Evolutionary conservation across 2,888 invertebrate species (phyloP).

Genomic region (Acleris sparsana): DNA sequence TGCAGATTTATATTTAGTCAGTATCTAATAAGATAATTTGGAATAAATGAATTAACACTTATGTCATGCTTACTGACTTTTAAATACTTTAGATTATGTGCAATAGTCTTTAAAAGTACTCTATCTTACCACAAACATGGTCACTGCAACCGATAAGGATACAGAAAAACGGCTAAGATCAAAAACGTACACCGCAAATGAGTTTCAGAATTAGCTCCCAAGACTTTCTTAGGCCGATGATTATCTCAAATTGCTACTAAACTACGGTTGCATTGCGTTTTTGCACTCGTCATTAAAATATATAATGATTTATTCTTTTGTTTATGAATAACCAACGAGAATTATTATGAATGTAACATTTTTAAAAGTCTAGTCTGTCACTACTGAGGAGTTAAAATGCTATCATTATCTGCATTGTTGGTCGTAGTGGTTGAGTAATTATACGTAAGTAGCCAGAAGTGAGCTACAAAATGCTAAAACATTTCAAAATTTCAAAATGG

Average conservation of each 20-base stretch:
- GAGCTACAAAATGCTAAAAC: too few relatives aligned
- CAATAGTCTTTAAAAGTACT: neutral
- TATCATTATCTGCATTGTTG: too few relatives aligned
- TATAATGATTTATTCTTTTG: conserved; percentile 36
- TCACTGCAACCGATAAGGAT: conserved; percentile 6
- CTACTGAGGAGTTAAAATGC: too few relatives aligned
- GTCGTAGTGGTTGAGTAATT: too few relatives aligned
- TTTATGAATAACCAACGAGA: conserved; percentile 11
- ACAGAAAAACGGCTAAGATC: conserved; percentile 38
- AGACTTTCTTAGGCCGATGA: conserved; percentile 64
- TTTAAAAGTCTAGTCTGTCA: neutral
- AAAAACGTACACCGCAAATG: conserved; percentile 76
- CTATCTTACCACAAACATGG: neutral
- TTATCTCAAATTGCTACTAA: conserved; percentile 74
- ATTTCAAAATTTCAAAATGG: too few relatives aligned
- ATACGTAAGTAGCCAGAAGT: too few relatives aligned
- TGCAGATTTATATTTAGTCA: too few relatives aligned
- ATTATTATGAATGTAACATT: neutral
- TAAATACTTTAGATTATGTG: too few relatives aligned
- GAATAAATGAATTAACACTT: too few relatives aligned
- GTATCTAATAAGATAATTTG: too few relatives aligned
- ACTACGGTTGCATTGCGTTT: conserved; percentile 61
- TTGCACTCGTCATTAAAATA: conserved; percentile 59
- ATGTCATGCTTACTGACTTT: too few relatives aligned
- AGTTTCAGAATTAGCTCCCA: conserved; percentile 65